A percentile compares a stretch with the other conserved stretches of the same genome.
Conservation (phyloP, 2,113 vertebrate species). For the Brachypteracias leptosomus region DNA sequence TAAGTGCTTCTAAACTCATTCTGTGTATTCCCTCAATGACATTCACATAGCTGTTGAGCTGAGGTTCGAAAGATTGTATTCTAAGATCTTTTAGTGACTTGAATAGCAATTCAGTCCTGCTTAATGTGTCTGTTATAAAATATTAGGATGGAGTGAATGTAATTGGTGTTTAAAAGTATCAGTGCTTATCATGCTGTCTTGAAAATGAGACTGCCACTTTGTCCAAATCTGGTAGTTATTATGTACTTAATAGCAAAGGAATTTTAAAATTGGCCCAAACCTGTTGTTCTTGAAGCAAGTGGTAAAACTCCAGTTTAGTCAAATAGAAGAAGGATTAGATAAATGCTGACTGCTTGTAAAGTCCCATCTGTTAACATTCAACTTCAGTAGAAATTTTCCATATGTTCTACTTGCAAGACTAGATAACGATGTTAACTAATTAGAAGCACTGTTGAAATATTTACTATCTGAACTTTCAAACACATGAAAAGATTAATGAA, state of each 20-base stretch:
- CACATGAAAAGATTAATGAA: neutral
- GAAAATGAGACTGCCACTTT: neutral
- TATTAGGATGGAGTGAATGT: neutral
- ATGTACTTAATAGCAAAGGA: neutral
- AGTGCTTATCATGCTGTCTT: neutral
- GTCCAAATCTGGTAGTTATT: neutral
- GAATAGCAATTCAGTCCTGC: neutral
- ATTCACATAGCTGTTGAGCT: neutral
- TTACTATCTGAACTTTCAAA: slow-evolving; percentile 27
- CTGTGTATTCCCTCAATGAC: neutral
- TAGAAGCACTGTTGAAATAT: slow-evolving; percentile 44
- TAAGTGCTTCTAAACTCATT: neutral
- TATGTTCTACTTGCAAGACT: neutral
- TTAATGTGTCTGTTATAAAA: neutral
- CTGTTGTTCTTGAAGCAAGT: neutral
- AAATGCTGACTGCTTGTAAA: neutral
- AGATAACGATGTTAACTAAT: slow-evolving; percentile 21
- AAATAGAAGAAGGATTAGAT: neutral
- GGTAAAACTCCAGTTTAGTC: neutral
- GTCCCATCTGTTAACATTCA: slow-evolving; percentile 2
- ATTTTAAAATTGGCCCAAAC: slow-evolving; percentile 20
- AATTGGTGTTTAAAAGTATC: slow-evolving; percentile 1
- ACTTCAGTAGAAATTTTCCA: slow-evolving; percentile 5
- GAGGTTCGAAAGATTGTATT: neutral
- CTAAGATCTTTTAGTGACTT: neutral